Base-by-base conservation (phyloP, 2,113 vertebrate species). In the Platysteira castanea region DNA sequence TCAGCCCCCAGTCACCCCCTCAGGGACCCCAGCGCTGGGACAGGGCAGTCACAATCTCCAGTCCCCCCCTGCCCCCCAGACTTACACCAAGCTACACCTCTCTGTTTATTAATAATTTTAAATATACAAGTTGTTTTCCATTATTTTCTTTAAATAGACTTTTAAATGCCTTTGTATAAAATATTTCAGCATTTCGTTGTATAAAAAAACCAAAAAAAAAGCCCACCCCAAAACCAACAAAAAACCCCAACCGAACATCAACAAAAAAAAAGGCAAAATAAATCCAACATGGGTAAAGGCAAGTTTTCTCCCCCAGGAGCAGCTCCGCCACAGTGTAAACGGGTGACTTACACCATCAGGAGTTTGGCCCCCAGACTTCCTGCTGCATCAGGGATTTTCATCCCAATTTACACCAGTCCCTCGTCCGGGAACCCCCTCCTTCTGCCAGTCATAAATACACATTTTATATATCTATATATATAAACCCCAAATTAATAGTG, bases 161-260 rank as follows among this genome's bases (percentile, higher is more conserved):
- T 90, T 96, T 96, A 98, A 97, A 98, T 98, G 98, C 95, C 96
- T 98, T 98, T 95, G 83, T 98, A 98, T 98, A 98, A 98, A 98
- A 98, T 98, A 98, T 96, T 98, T 97, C 96, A 97, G 91, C 93
- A 94, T 95, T 98, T 98, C 97, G 92, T 89, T 87, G 96, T 98
- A 98, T 97, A 91, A 97, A 98, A 94, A 80, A 81, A 88, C 21
- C 6, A 18, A 47, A 13, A 57, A 53, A 37, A 37, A 52, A 46
- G 39, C 10, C 15, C 69, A 39, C 30, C 41, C 47, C 27, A 54
- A 70, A 53, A 67, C 26, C 54, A 69, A 54, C 53, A 31, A 64
- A 50, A 71, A 73, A 19, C 6, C 63, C 33, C 64, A 69, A 69
- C 39, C 47, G 46, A 71, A 28, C 54, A 60, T 50, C 56, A 75